Evolutionary conservation across 1,140 invertebrate species (phyloP).

Genomic region (Zaprionus kolodkinae): DNA sequence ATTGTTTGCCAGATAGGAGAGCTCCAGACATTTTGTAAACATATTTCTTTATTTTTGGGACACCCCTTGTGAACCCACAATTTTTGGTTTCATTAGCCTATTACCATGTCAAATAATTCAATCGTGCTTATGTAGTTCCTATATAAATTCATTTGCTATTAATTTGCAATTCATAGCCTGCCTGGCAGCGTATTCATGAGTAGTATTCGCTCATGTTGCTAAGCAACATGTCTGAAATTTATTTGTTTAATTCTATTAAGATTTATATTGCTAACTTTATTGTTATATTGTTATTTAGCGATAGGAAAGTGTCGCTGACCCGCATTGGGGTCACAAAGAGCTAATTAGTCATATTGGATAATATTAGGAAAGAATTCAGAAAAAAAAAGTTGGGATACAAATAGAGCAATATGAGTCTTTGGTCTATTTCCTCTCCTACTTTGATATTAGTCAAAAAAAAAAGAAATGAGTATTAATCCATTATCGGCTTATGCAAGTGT

Average conservation of each 20-base stretch:
- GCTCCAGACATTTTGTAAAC: not conserved
- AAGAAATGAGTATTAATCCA: not conserved
- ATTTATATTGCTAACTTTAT: not conserved
- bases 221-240: not conserved
- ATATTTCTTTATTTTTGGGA: not conserved
- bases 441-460: not conserved
- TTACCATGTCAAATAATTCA: not conserved
- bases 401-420: not conserved
- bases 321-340: not conserved
- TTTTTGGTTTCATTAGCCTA: not conserved
- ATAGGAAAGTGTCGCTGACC: not conserved
- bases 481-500: slow-evolving; percentile 17
- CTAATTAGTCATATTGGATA: not conserved
- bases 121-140: not conserved
- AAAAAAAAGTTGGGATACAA: not conserved
- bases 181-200: not conserved
- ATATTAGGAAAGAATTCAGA: not conserved
- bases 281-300: not conserved
- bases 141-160: not conserved
- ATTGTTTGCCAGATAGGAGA: not conserved
- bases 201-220: not conserved
- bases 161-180: not conserved
- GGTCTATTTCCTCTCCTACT: not conserved
- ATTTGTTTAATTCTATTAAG: not conserved
- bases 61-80: not conserved